phyloP scores from a whole-genome alignment of 92 coral and sea anemone species.

The Heliopora coerulea region DNA sequence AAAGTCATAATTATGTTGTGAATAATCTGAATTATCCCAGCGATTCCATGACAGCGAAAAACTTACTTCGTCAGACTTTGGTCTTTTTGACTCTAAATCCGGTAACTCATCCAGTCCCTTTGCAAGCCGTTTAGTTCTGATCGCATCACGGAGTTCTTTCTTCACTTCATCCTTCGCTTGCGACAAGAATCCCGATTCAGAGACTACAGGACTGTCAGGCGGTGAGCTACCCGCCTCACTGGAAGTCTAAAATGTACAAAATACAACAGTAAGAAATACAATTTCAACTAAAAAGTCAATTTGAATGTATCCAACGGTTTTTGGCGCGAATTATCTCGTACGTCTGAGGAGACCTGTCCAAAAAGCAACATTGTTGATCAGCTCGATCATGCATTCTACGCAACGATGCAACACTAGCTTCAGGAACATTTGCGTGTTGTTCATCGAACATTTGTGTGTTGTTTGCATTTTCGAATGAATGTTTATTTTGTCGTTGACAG shows the following conservation, averaged over 20 bases:
- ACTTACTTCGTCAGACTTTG: conserved; percentile 74
- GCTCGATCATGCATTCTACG: too few relatives aligned
- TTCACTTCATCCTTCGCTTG: conserved; percentile 83
- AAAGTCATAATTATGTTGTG: neutral
- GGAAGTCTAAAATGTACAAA: neutral
- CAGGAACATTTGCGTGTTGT: too few relatives aligned
- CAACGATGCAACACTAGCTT: too few relatives aligned
- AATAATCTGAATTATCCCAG: too few relatives aligned
- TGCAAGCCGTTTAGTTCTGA: conserved; percentile 78
- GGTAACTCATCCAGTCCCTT: conserved; percentile 94
- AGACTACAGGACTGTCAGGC: conserved; percentile 21
- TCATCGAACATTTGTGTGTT: too few relatives aligned
- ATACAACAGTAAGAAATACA: neutral
- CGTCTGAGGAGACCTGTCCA: too few relatives aligned
- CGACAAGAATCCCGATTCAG: neutral
- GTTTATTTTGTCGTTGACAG: too few relatives aligned
- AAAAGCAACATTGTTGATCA: too few relatives aligned
- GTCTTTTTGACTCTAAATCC: conserved; percentile 67
- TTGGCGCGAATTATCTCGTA: too few relatives aligned
- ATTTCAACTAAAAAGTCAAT: neutral
- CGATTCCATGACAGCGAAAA: too few relatives aligned
- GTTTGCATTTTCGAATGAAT: too few relatives aligned
- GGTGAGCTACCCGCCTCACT: conserved; percentile 40
- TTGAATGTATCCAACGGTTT: too few relatives aligned
- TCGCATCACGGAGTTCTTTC: conserved; percentile 81